Evolutionary conservation across 2,113 vertebrate genomes (phyloP).

Genomic region (Phrynosoma platyrhinos): DNA sequence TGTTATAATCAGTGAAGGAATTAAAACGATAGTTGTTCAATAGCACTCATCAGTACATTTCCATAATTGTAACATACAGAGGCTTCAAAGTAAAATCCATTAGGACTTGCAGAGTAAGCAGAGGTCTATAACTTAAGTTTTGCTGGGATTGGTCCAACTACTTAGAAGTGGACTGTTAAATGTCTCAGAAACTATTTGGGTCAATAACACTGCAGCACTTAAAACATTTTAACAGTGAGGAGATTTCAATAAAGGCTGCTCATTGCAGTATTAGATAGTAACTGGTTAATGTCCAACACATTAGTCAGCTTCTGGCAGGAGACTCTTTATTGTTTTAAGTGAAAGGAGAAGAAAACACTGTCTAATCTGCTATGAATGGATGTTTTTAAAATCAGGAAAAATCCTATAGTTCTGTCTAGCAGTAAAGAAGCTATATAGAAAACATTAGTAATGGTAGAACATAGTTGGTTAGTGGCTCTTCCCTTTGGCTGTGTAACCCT

Average conservation of each 20-base stretch:
- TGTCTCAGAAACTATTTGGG: constrained; percentile 13
- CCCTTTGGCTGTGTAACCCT: too few species aligned
- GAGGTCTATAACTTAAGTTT: rapidly evolving
- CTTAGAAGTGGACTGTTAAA: constrained; percentile 30
- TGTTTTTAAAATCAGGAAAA: not conserved
- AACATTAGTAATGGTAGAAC: not conserved
- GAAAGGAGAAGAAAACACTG: not conserved
- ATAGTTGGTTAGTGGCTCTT: too few species aligned
- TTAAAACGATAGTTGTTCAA: not conserved
- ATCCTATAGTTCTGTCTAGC: not conserved
- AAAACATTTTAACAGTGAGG: not conserved
- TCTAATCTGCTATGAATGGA: not conserved
- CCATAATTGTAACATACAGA: not conserved
- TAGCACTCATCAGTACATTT: not conserved
- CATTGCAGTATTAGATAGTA: constrained; percentile 49
- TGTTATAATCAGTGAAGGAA: not conserved
- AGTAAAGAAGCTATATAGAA: not conserved
- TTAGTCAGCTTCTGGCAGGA: constrained; percentile 44
- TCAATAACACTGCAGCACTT: constrained; percentile 64
- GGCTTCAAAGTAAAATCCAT: not conserved
- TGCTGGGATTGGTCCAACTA: constrained; percentile 37
- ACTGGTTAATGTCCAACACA: constrained; percentile 36
- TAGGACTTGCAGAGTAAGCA: not conserved
- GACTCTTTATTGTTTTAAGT: not conserved
- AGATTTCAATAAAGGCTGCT: not conserved